phyloP scores from a whole-genome alignment of 2,888 invertebrate genomes.

The Muscina levida region DNA sequence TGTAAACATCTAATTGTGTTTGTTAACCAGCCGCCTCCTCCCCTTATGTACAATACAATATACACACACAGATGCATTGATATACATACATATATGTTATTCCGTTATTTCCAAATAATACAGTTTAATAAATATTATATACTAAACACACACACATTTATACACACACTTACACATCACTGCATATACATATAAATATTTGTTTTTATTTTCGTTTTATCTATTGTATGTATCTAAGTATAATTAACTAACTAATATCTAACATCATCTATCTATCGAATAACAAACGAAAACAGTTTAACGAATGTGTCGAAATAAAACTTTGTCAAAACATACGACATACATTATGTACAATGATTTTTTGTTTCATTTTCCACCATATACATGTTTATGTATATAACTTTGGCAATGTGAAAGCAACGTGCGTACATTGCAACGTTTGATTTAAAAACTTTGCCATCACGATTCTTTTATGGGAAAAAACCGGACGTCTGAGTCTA shows the following conservation, averaged over 20 bases:
- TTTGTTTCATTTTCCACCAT: too few relatives aligned
- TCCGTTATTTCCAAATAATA: background rate
- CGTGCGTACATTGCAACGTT: too few relatives aligned
- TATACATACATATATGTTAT: background rate
- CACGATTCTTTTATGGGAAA: too few relatives aligned
- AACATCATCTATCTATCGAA: conserved; percentile 44
- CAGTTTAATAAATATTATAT: background rate
- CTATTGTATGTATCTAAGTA: conserved; percentile 49
- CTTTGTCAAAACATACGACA: conserved; percentile 35
- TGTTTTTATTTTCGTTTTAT: conserved; percentile 42
- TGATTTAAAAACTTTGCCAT: too few relatives aligned
- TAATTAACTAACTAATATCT: conserved; percentile 41
- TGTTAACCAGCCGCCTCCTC: background rate
- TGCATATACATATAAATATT: conserved; percentile 6
- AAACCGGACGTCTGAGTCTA: too few relatives aligned
- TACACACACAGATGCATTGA: background rate
- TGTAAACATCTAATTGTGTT: background rate
- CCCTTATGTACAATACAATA: conserved; percentile 39
- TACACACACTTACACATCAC: conserved; percentile 17
- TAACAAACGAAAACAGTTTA: conserved; percentile 50
- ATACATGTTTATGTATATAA: too few relatives aligned
- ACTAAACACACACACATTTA: conserved; percentile 11
- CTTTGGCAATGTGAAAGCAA: too few relatives aligned
- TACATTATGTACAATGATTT: background rate
- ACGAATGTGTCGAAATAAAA: conserved; percentile 53